Evolutionary conservation across 1,140 invertebrate species (phyloP), one percentile per base, ranked within the genome.

Genomic region (Drosophila equinoxialis): DNA sequence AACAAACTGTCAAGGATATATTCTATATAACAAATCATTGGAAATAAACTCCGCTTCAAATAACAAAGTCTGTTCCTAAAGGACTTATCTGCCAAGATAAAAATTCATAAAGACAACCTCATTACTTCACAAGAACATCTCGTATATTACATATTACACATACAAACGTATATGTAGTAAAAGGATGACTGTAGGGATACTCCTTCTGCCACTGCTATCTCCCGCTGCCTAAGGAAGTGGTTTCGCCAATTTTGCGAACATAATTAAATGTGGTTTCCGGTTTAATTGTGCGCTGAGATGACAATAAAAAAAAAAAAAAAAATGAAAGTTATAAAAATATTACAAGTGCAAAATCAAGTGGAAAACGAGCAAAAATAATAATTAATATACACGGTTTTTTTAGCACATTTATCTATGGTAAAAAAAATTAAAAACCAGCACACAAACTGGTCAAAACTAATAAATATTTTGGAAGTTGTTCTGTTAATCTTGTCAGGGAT

Each of bases 181-280:
- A 51, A 51, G 45, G 45, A 51, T 51, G 1, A 51, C 17, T 51
- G 7, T 23, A 20, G 17, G 45, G 17, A 51, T 51, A 23, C 45
- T 23, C 45, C 20, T 51, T 51, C 17, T 11, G 17, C 45, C 37
- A 14, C 17, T 23, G 17, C 45, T 59, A 26, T 59, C 57, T 35
- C 33, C 17, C n/a, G n/a, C 33, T 37, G 55, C 17, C 55, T 58
- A 37, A 60, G 65, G 57, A 68, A 61, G 65, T 48, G 65, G 55
- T 68, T 60, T 48, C 65, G 42, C 39, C 65, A 66, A 42, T 58
- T 54, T 65, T 10, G 48, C 48, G 39, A 65, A 65, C 48, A 55
- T 55, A 54, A 65, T 65, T 65, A 54, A 55, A 65, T 65, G 35
- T 20, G 35, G 20, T 55, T 54, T 65, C 20, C 45, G 20, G 37